These are phyloP conservation scores for human DNA, from an alignment of 2,113 vertebrate genomes.

Conservation along the genomic window DNA sequence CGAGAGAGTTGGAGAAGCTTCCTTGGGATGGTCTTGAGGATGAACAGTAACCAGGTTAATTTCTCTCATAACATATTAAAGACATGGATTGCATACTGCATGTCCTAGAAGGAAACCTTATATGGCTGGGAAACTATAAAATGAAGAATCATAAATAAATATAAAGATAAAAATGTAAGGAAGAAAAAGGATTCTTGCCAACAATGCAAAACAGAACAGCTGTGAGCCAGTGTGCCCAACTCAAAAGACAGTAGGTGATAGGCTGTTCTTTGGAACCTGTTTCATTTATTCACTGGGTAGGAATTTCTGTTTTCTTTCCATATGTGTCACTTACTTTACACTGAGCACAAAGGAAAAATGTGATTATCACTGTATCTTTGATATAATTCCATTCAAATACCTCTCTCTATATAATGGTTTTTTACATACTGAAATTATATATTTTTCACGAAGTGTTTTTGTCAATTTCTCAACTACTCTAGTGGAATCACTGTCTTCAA, in stretches of 20 bases:
- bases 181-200: slow-evolving; percentile 24
- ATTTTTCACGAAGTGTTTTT: slow-evolving; percentile 74
- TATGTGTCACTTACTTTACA: not conserved
- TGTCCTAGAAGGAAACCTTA: not conserved
- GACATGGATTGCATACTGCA: not conserved
- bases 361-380: not conserved
- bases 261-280: not conserved
- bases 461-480: slow-evolving; percentile 58
- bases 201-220: not conserved
- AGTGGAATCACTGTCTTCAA: slow-evolving; percentile 65
- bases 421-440: not conserved
- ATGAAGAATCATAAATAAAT: not conserved
- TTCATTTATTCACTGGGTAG: not conserved
- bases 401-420: not conserved
- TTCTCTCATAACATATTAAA: not conserved
- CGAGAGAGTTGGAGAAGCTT: not conserved
- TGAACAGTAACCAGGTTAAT: not conserved
- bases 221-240: not conserved
- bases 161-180: not conserved
- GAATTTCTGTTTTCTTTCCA: slow-evolving; percentile 12
- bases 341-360: not conserved
- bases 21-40: not conserved
- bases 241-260: not conserved
- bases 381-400: not conserved
- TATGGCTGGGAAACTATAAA: not conserved